Conservation (phyloP, 2,888 invertebrate species). For the Monochamus alternatus region DNA sequence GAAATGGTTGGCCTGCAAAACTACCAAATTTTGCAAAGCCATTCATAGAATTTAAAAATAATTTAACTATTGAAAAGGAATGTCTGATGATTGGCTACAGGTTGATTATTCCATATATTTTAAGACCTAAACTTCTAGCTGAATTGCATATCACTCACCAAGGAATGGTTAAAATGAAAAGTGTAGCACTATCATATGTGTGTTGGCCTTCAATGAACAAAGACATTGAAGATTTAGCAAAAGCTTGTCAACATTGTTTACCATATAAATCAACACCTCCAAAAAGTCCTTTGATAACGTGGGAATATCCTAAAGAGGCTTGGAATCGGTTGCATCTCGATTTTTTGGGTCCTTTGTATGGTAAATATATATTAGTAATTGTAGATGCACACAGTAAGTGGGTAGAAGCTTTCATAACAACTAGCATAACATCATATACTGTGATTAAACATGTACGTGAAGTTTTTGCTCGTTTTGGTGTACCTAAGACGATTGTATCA, state of each 20-base stretch:
- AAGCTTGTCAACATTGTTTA: neutral
- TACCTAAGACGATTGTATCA: too few species aligned
- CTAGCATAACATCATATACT: too few species aligned
- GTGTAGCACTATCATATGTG: neutral
- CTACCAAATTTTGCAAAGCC: neutral
- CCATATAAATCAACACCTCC: too few species aligned
- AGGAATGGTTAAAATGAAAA: too few species aligned
- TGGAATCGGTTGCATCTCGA: neutral
- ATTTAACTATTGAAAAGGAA: too few species aligned
- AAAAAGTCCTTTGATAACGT: neutral
- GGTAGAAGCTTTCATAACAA: neutral
- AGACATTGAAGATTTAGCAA: conserved; percentile 1
- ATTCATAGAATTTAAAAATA: neutral
- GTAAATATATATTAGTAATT: neutral
- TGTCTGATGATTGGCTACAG: too few species aligned
- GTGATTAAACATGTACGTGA: too few species aligned
- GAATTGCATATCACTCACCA: too few species aligned
- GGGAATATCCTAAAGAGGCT: neutral
- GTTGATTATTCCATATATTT: too few species aligned
- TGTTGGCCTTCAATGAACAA: neutral
- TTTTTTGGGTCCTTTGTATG: neutral
- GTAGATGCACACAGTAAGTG: neutral
- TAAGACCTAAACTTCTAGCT: too few species aligned
- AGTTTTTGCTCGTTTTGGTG: too few species aligned
- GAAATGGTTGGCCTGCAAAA: neutral